phyloP scores from a whole-genome alignment of 1,140 invertebrate genomes.

The Carcinoscorpius rotundicauda region DNA sequence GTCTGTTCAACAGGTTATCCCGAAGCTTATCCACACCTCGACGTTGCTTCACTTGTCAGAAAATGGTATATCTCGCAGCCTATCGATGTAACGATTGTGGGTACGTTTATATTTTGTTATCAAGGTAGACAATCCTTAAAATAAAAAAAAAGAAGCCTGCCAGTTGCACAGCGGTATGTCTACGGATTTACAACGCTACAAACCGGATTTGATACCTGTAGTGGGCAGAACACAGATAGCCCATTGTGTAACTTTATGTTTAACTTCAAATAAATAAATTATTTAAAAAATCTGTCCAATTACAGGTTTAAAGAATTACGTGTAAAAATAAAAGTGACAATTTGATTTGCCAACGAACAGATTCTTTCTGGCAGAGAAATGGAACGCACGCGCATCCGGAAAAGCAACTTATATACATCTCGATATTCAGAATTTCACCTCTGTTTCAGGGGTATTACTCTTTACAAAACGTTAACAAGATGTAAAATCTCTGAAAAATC shows the following conservation, averaged over 20 bases:
- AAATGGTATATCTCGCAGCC: constrained; percentile 20
- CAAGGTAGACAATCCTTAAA: background rate
- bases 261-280: background rate
- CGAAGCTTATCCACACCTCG: constrained; percentile 15
- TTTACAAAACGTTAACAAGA: too few species aligned
- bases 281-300: too few species aligned
- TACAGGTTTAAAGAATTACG: too few species aligned
- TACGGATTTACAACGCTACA: background rate
- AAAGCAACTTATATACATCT: too few species aligned
- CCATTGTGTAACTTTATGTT: background rate
- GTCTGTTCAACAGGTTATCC: constrained; percentile 6
- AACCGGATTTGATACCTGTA: background rate
- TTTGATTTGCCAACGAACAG: too few species aligned
- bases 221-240: background rate
- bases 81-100: constrained; percentile 19
- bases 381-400: too few species aligned
- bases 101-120: constrained; percentile 6
- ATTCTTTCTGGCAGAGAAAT: too few species aligned
- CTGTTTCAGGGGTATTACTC: too few species aligned
- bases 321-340: too few species aligned
- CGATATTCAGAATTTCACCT: too few species aligned
- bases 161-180: too few species aligned
- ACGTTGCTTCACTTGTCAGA: constrained; percentile 16
- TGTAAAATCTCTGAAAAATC: too few species aligned
- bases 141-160: background rate